phyloP scores from a whole-genome alignment of 2,888 invertebrate species.

The Tridacna crocea region DNA sequence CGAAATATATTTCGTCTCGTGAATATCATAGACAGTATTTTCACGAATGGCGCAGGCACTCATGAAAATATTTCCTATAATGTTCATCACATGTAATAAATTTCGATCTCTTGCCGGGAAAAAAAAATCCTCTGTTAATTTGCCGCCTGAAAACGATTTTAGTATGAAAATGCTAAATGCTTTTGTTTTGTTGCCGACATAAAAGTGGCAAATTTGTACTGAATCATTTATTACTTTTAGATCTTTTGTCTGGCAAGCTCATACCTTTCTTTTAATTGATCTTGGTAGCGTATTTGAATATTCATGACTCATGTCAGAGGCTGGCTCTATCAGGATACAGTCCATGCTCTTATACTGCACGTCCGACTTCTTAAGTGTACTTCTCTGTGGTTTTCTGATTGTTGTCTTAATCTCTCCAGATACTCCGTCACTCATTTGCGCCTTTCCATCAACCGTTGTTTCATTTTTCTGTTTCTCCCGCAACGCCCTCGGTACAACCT shows the following conservation, averaged over 20 bases:
- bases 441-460: not conserved
- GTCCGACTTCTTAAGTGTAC: constrained; percentile 11
- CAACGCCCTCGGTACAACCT: constrained; percentile 19
- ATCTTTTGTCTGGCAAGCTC: not conserved
- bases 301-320: not conserved
- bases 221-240: too few species aligned
- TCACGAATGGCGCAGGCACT: too few species aligned
- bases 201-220: too few species aligned
- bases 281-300: constrained; percentile 7
- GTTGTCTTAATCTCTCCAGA: not conserved
- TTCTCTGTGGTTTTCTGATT: constrained; percentile 1
- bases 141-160: not conserved
- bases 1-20: too few species aligned
- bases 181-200: too few species aligned
- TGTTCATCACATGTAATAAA: too few species aligned
- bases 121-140: too few species aligned
- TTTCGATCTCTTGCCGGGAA: too few species aligned
- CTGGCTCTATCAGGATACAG: constrained; percentile 3
- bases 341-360: constrained; percentile 12
- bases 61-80: too few species aligned
- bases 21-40: too few species aligned
- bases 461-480: not conserved
- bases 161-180: not conserved
- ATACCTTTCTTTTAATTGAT: constrained; percentile 14
- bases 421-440: not conserved